A percentile compares a stretch with the other conserved stretches of the same genome.
These are phyloP conservation scores for Misgurnus anguillicaudatus DNA, from an alignment of 2,113 vertebrate species.

Conservation along the genomic window DNA sequence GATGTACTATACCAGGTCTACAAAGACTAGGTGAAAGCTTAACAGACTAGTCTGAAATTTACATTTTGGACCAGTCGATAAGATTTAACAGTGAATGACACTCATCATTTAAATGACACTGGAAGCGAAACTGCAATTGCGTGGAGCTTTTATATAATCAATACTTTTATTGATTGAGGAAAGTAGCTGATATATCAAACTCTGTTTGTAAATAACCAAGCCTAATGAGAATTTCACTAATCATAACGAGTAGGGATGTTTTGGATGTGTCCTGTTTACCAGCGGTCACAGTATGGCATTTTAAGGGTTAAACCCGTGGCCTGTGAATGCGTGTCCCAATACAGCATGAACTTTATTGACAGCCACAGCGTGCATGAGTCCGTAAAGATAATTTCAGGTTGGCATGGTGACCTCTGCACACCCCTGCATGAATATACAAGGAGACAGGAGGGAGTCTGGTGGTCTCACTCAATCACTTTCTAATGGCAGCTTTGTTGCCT, in stretches of 20 bases:
- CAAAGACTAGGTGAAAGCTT: too few relatives aligned
- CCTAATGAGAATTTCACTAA: too few relatives aligned
- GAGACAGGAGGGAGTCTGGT: constrained; percentile 25
- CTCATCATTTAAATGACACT: not conserved
- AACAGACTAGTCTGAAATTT: too few relatives aligned
- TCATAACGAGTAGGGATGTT: not conserved
- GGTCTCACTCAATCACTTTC: constrained; percentile 55
- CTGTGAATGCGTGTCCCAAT: constrained; percentile 40
- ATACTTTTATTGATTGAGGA: not conserved
- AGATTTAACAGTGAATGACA: not conserved
- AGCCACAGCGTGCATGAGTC: constrained; percentile 31
- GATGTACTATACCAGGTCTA: too few relatives aligned
- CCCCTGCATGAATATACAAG: constrained; percentile 50
- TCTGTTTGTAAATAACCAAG: too few relatives aligned
- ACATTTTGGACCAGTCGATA: not conserved
- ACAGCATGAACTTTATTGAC: constrained; percentile 48
- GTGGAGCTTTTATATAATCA: too few relatives aligned
- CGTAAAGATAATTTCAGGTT: constrained; percentile 59
- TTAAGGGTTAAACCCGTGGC: constrained; percentile 28
- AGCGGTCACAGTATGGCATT: constrained; percentile 15
- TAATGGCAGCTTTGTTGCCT: constrained; percentile 53
- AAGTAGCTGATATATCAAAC: too few relatives aligned
- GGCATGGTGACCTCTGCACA: constrained; percentile 55
- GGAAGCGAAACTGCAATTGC: not conserved
- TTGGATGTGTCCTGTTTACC: not conserved